Evolutionary conservation across 2,888 invertebrate genomes (phyloP).

Genomic region (Coleophora deauratella): DNA sequence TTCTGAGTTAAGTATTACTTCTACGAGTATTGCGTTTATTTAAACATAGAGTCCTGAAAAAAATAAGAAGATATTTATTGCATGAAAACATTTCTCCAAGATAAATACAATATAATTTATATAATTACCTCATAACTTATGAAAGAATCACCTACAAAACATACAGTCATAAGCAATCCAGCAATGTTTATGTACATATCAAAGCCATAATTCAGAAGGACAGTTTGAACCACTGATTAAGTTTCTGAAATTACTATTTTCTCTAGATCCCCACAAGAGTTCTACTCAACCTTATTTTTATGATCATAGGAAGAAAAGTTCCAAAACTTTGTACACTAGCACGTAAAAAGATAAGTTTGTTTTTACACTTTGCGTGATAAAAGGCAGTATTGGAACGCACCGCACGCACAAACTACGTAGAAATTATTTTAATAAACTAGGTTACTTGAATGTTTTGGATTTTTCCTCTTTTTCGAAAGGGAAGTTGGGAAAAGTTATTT

Average conservation of each 20-base stretch:
- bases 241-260: slow-evolving; percentile 31
- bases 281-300: slow-evolving; percentile 12
- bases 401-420: slow-evolving; percentile 51
- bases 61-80: too few relatives aligned
- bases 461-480: slow-evolving; percentile 27
- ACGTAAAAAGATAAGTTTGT: slow-evolving; percentile 25
- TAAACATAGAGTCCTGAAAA: too few relatives aligned
- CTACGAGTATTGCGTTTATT: too few relatives aligned
- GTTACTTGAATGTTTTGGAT: slow-evolving; percentile 59
- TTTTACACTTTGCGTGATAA: slow-evolving; percentile 46
- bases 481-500: slow-evolving; percentile 21
- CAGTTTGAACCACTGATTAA: slow-evolving; percentile 58
- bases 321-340: too few relatives aligned
- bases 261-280: slow-evolving; percentile 12
- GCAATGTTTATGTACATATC: slow-evolving; percentile 46
- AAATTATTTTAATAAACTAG: slow-evolving; percentile 72
- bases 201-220: slow-evolving; percentile 48
- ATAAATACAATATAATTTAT: too few relatives aligned
- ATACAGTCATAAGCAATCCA: too few relatives aligned
- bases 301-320: slow-evolving; percentile 15
- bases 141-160: too few relatives aligned
- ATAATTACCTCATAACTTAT: too few relatives aligned
- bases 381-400: slow-evolving; percentile 48
- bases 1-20: too few relatives aligned
- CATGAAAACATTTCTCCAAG: too few relatives aligned